These are phyloP conservation scores for Teleopsis dalmanni DNA, from an alignment of 1,140 invertebrate species.

Conservation along the genomic window DNA sequence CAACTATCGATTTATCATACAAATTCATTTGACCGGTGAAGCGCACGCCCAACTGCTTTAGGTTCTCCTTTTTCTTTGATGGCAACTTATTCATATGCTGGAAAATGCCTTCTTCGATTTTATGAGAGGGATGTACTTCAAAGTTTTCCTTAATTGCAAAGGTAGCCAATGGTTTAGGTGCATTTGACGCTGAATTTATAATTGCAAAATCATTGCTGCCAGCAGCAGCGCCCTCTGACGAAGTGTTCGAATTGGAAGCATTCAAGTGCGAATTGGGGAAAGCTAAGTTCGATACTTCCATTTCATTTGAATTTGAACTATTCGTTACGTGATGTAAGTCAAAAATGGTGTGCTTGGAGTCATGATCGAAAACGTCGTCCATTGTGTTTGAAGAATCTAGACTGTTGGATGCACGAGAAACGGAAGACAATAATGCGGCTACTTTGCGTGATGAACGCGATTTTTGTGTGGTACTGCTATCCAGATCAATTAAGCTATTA, in stretches of 20 bases:
- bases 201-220: slow-evolving; percentile 31
- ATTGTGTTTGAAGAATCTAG: slow-evolving; percentile 25
- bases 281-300: slow-evolving; percentile 26
- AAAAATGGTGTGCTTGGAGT: slow-evolving; percentile 40
- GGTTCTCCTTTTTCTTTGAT: slow-evolving; percentile 40
- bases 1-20: slow-evolving; percentile 42
- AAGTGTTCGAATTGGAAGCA: slow-evolving; percentile 41
- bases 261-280: slow-evolving; percentile 39
- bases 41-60: slow-evolving; percentile 38
- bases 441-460: slow-evolving; percentile 38
- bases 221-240: slow-evolving; percentile 34
- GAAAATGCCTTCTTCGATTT: slow-evolving; percentile 42
- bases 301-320: slow-evolving; percentile 36
- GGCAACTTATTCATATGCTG: slow-evolving; percentile 43
- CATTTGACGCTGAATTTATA: slow-evolving; percentile 9
- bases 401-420: slow-evolving; percentile 35
- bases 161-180: slow-evolving; percentile 31
- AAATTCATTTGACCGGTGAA: slow-evolving; percentile 44
- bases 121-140: slow-evolving; percentile 41
- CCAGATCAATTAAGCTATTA: slow-evolving; percentile 29
- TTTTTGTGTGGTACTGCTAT: slow-evolving; percentile 34
- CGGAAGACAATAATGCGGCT: slow-evolving; percentile 36
- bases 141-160: slow-evolving; percentile 43
- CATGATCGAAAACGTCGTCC: slow-evolving; percentile 40
- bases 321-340: slow-evolving; percentile 35